Conservation (phyloP, 2,113 vertebrate species). For the Mystacornis crossleyi region DNA sequence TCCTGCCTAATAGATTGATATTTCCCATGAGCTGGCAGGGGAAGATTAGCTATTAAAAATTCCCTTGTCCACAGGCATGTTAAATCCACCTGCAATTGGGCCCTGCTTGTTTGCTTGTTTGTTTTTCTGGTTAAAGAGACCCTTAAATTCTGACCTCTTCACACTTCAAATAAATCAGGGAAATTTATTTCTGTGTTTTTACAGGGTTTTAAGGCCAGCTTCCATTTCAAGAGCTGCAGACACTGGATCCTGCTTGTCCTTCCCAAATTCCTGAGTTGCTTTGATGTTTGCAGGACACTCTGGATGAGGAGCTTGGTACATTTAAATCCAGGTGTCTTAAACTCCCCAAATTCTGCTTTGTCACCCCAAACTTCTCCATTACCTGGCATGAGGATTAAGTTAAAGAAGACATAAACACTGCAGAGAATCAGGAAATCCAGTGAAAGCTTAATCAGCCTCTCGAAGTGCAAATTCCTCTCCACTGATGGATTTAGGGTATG, state of each 20-base stretch:
- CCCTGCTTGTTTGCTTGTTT: neutral
- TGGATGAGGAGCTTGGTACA: fast-evolving
- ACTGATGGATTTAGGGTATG: fast-evolving
- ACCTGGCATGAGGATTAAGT: neutral
- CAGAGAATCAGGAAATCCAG: neutral
- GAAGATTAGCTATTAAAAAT: constrained; percentile 58
- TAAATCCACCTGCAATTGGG: constrained; percentile 37
- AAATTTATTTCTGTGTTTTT: neutral
- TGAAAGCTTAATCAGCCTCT: neutral
- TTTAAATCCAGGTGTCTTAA: neutral
- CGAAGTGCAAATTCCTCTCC: neutral
- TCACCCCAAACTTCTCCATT: neutral
- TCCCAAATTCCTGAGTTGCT: neutral
- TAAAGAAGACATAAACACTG: neutral
- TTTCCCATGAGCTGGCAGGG: constrained; percentile 50
- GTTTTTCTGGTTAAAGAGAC: neutral
- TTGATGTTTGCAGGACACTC: fast-evolving
- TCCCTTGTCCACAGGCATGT: constrained; percentile 47
- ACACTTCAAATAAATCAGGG: neutral
- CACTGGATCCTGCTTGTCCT: neutral
- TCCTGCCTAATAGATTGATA: constrained; percentile 64
- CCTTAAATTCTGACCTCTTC: neutral
- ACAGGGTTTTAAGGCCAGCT: neutral
- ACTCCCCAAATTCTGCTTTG: neutral
- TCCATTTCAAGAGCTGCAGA: neutral